A percentile compares a stretch with the other conserved stretches of the same genome.
These are phyloP conservation scores for Thymelicus sylvestris DNA, from an alignment of 2,888 invertebrate genomes.

Conservation along the genomic window DNA sequence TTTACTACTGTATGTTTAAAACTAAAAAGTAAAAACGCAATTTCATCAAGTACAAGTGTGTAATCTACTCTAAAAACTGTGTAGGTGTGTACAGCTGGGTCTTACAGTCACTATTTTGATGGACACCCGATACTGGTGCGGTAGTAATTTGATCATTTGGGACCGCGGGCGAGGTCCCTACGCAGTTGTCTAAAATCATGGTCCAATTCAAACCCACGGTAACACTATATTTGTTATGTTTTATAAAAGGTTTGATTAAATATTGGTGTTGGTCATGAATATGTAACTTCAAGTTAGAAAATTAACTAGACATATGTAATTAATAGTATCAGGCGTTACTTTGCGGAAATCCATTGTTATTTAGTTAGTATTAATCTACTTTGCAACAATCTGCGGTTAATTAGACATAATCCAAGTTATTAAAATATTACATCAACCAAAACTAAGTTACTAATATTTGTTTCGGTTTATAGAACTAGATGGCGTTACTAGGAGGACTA, in stretches of 20 bases:
- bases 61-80: slow-evolving; percentile 19
- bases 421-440: too few species aligned
- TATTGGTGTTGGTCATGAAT: slow-evolving; percentile 8
- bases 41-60: not conserved
- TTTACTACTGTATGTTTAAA: too few species aligned
- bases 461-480: too few species aligned
- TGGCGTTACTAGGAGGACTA: too few species aligned
- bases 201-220: not conserved
- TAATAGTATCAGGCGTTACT: too few species aligned
- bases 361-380: too few species aligned
- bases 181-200: slow-evolving; percentile 16
- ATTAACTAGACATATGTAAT: too few species aligned
- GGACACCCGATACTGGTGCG: slow-evolving; percentile 42
- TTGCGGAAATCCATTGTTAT: too few species aligned
- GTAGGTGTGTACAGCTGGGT: slow-evolving; percentile 34
- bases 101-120: slow-evolving; percentile 40
- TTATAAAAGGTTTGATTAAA: not conserved
- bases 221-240: slow-evolving; percentile 29
- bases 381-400: too few species aligned
- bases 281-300: not conserved
- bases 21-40: not conserved
- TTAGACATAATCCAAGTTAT: too few species aligned
- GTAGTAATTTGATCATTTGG: slow-evolving; percentile 46
- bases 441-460: too few species aligned
- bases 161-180: slow-evolving; percentile 18